These are phyloP conservation scores for Furcula furcula DNA, from an alignment of 2,888 invertebrate species.

Conservation along the genomic window DNA sequence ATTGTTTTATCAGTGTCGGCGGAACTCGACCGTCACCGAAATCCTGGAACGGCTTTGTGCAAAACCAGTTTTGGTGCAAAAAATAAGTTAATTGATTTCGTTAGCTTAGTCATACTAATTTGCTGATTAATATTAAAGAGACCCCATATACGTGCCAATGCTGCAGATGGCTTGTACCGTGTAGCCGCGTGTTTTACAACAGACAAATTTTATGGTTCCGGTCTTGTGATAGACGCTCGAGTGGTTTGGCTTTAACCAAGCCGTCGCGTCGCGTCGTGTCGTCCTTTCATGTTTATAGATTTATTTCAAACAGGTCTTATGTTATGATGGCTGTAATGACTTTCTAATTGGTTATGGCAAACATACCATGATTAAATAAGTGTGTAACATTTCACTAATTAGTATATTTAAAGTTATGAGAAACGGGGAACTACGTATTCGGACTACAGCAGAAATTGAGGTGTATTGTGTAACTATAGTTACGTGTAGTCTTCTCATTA, in stretches of 20 bases:
- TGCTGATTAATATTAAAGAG: conserved; percentile 70
- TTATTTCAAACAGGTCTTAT: not conserved
- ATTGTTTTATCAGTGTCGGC: conserved; percentile 34
- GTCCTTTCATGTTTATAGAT: not conserved
- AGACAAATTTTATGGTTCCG: conserved; percentile 56
- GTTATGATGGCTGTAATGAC: not conserved
- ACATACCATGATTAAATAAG: too few species aligned
- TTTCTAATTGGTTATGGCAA: not conserved
- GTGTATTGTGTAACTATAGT: too few species aligned
- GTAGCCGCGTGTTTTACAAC: conserved; percentile 48
- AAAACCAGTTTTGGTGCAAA: conserved; percentile 56
- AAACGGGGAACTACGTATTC: too few species aligned
- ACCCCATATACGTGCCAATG: conserved; percentile 57
- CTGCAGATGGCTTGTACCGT: conserved; percentile 55
- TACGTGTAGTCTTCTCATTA: too few species aligned
- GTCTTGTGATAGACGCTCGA: conserved; percentile 16
- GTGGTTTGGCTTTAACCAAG: not conserved
- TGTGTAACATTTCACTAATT: too few species aligned
- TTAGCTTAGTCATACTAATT: conserved; percentile 75
- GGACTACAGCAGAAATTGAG: too few species aligned
- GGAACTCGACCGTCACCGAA: conserved; percentile 40
- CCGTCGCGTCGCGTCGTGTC: too few species aligned
- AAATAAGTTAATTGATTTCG: conserved; percentile 70
- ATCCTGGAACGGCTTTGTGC: conserved; percentile 50
- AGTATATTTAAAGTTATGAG: too few species aligned